Evolutionary conservation across 1,140 invertebrate genomes (phyloP).

Genomic region (Calephelis virginiensis): DNA sequence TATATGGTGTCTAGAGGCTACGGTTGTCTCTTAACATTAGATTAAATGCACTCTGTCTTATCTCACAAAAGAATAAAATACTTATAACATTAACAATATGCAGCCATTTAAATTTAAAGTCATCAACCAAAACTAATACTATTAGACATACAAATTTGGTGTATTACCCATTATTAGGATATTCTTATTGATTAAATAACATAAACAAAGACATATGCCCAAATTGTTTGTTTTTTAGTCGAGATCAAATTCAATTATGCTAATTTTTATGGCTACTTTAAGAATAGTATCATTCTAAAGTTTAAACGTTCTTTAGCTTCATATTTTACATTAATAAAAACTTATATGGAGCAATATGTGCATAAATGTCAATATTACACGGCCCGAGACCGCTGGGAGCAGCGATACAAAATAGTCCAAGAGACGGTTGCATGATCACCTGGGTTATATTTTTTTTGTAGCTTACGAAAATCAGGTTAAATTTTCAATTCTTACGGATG

Average conservation of each 20-base stretch:
- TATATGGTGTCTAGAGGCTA: no score
- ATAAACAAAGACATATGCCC: constrained; percentile 60
- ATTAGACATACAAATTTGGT: not conserved
- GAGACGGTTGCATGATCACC: no score
- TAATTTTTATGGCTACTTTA: constrained; percentile 70
- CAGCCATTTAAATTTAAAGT: no score
- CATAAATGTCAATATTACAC: constrained; percentile 75
- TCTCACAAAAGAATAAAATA: no score
- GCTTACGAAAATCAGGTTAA: no score
- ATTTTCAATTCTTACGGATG: no score
- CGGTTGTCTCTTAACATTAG: no score
- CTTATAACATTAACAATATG: no score
- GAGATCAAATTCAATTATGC: constrained; percentile 71
- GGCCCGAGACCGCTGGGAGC: constrained; percentile 36
- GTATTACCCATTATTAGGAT: constrained; percentile 44
- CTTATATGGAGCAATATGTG: constrained; percentile 77
- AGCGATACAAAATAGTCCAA: not conserved
- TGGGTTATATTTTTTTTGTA: no score
- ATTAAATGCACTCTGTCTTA: no score
- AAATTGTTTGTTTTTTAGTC: constrained; percentile 63
- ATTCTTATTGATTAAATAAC: constrained; percentile 49
- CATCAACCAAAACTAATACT: not conserved
- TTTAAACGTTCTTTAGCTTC: constrained; percentile 56
- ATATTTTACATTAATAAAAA: constrained; percentile 76
- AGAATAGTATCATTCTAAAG: constrained; percentile 57